phyloP scores from a whole-genome alignment of 1,140 invertebrate genomes.

The Philaenus spumarius region DNA sequence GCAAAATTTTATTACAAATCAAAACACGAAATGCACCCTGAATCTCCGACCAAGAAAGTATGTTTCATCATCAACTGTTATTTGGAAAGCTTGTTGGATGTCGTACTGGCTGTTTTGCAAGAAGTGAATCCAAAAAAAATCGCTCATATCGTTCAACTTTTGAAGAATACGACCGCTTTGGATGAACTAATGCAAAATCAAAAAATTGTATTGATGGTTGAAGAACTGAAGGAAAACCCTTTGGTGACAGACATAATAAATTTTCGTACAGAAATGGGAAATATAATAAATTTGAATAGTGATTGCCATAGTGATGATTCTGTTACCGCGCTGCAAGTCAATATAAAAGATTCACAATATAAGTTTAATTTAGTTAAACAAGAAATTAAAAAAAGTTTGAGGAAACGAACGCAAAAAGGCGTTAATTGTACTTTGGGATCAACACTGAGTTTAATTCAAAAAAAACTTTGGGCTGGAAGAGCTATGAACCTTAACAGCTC shows the following conservation, averaged over 20 bases:
- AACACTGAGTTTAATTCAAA: not conserved
- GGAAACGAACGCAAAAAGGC: not conserved
- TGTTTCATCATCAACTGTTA: not conserved
- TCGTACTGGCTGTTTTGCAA: not conserved
- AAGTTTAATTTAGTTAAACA: conserved; percentile 1
- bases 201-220: not conserved
- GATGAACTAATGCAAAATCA: conserved; percentile 2
- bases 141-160: not conserved
- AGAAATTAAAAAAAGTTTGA: not conserved
- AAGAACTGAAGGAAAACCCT: not conserved
- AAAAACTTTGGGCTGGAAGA: not conserved
- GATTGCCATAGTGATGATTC: not conserved
- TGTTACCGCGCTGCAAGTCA: not conserved
- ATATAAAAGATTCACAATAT: not conserved
- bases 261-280: conserved; percentile 5
- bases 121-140: not conserved
- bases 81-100: not conserved
- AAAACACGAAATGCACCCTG: not conserved
- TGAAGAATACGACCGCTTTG: not conserved
- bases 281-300: not conserved
- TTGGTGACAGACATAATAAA: not conserved
- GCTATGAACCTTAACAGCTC: not conserved
- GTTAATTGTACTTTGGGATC: not conserved
- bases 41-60: not conserved
- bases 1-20: not conserved